phyloP scores from a whole-genome alignment of 2,113 vertebrate species.

The Solea senegalensis region DNA sequence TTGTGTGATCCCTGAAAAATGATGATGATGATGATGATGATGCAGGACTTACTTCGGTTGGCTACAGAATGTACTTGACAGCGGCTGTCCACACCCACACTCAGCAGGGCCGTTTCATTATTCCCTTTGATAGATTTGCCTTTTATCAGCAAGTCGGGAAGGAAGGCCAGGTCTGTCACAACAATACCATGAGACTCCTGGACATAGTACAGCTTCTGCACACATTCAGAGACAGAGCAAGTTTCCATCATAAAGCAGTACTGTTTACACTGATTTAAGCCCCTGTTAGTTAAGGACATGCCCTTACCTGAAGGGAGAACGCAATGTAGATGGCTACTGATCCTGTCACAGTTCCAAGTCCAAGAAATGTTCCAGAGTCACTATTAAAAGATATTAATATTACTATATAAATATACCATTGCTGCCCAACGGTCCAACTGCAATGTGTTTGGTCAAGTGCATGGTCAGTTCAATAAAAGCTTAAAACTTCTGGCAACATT shows the following conservation, averaged over 20 bases:
- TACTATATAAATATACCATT: too few species aligned
- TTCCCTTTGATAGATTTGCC: constrained; percentile 82
- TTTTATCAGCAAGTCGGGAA: constrained; percentile 79
- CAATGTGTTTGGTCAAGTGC: too few species aligned
- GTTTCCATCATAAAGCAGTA: not conserved
- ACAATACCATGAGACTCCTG: constrained; percentile 93
- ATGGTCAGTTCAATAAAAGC: too few species aligned
- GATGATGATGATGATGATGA: not conserved
- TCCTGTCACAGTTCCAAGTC: constrained; percentile 93
- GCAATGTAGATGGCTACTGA: constrained; percentile 94
- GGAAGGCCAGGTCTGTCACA: constrained; percentile 91
- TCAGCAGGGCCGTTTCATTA: constrained; percentile 90
- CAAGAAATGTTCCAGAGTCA: constrained; percentile 94
- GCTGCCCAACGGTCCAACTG: too few species aligned
- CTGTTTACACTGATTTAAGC: not conserved
- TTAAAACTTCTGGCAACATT: too few species aligned
- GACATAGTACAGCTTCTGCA: constrained; percentile 92
- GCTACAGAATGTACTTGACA: constrained; percentile 90
- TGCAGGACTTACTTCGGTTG: constrained; percentile 83
- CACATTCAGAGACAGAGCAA: constrained; percentile 13
- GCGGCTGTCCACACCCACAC: constrained; percentile 94
- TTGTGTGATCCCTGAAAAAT: too few species aligned
- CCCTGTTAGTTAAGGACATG: not conserved
- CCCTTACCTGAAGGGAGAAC: constrained; percentile 93
- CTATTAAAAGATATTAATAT: constrained; percentile 65